Conservation (phyloP, 2,888 invertebrate species). For the Parnassius orleans region DNA sequence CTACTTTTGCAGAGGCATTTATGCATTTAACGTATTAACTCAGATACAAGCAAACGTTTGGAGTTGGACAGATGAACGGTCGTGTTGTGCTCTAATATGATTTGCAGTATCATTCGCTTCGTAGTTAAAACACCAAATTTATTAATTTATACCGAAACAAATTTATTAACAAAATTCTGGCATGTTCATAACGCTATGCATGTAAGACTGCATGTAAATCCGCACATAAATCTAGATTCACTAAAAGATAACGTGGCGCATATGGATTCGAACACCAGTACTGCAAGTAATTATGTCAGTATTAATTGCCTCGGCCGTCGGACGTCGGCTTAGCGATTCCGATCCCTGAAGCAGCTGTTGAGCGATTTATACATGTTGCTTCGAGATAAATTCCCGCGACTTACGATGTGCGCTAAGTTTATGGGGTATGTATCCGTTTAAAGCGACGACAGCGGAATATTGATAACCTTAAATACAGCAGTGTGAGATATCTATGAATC, state of each 20-base stretch:
- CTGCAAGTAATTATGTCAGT: constrained; percentile 17
- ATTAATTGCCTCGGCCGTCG: constrained; percentile 13
- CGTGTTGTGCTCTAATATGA: too few species aligned
- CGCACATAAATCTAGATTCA: constrained; percentile 28
- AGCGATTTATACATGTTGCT: constrained; percentile 12
- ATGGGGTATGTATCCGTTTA: constrained; percentile 2
- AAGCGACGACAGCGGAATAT: background rate
- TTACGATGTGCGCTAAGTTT: background rate
- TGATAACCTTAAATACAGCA: background rate
- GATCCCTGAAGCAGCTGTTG: constrained; percentile 3
- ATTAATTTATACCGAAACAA: too few species aligned
- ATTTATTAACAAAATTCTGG: too few species aligned
- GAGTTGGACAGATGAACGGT: too few species aligned
- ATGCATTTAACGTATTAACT: too few species aligned
- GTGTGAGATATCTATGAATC: background rate
- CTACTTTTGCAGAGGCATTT: too few species aligned
- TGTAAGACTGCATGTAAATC: background rate
- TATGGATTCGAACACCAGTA: background rate
- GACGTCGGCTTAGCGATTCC: constrained; percentile 9
- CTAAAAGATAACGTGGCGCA: constrained; percentile 8
- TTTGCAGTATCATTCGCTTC: too few species aligned
- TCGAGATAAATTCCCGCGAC: constrained; percentile 7
- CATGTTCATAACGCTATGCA: too few species aligned
- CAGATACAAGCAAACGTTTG: too few species aligned
- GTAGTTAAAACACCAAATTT: too few species aligned